Conservation (phyloP, 2,113 vertebrate genomes). For the Dasypus novemcinctus region DNA sequence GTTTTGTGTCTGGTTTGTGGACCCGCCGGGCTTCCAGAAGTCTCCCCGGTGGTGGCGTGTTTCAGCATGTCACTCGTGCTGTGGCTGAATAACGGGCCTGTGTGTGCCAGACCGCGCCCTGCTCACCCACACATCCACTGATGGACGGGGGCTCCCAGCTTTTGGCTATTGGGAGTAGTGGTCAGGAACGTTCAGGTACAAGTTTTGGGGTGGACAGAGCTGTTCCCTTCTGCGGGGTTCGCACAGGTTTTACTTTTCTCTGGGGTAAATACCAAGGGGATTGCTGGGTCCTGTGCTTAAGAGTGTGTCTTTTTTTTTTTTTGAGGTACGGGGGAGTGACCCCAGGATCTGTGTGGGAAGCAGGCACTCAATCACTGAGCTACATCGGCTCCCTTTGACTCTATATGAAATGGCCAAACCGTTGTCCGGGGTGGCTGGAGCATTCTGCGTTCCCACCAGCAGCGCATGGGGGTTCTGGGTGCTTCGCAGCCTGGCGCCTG, state of each 20-base stretch:
- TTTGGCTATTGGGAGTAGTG: not conserved
- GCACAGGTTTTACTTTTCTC: not conserved
- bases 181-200: fast-evolving
- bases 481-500: not conserved
- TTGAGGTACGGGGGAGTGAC: too few species aligned
- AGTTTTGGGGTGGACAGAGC: not conserved
- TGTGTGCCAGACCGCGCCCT: fast-evolving
- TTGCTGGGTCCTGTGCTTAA: not conserved
- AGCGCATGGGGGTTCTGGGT: fast-evolving
- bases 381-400: too few species aligned
- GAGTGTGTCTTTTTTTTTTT: not conserved
- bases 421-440: fast-evolving
- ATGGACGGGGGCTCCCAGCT: too few species aligned
- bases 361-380: too few species aligned
- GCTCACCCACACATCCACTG: fast-evolving
- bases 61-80: not conserved
- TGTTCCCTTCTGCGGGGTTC: not conserved
- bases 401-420: too few species aligned
- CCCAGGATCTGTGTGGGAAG: too few species aligned
- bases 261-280: not conserved
- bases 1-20: not conserved
- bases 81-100: not conserved
- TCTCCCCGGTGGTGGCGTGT: not conserved
- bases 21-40: not conserved
- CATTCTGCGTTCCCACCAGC: fast-evolving